Evolutionary conservation across 23 tunicate species (phyloP), one percentile per base, ranked within the genome.

Genomic region (Phallusia fumigata): DNA sequence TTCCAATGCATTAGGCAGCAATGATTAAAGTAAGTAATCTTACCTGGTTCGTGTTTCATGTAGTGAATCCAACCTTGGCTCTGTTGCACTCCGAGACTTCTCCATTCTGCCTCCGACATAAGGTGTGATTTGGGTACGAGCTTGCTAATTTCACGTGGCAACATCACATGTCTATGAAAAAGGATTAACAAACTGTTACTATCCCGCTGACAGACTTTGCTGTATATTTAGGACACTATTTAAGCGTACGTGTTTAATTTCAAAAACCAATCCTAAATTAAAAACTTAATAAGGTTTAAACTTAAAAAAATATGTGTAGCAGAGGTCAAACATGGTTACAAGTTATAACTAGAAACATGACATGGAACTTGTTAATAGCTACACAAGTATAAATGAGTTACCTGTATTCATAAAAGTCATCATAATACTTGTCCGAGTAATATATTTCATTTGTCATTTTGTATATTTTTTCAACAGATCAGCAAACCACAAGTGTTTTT

Each of bases 51-150:
- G 75, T 92, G 97, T 49, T 87, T 92, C 97, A 92, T 92, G 86
- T 87, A 92, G 76, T 92, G 97, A 49, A 92, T 88, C 97, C 97
- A 92, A n/a, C 97, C 97, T 74, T 92, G 97, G 65, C 97, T 92
- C 65, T 92, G 97, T 58, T 92, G 97, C 22, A 92, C 97, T 31
- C 97, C 97, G 11, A 92, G 74, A 64, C 91, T 88, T 22, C 97
- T 80, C 97, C 97, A 92, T 76, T 92, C 97, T 22, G 92, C 86
- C 77, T 92, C 97, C 19, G 97, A 83, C 97, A 92, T 92, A 22
- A 84, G 72, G 74, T 88, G 97, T 28, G 91, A 84, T 65, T 92
- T 92, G 15, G 97, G 97, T 16, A 92, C 91, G 40, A 80, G 86
- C 64, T 90, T 90, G 74, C 90, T 76, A 19, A 90, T 81, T 24